Evolutionary conservation across 1,140 invertebrate genomes (phyloP), one percentile per base, ranked within the genome.

Genomic region (Hycleus phaleratus): DNA sequence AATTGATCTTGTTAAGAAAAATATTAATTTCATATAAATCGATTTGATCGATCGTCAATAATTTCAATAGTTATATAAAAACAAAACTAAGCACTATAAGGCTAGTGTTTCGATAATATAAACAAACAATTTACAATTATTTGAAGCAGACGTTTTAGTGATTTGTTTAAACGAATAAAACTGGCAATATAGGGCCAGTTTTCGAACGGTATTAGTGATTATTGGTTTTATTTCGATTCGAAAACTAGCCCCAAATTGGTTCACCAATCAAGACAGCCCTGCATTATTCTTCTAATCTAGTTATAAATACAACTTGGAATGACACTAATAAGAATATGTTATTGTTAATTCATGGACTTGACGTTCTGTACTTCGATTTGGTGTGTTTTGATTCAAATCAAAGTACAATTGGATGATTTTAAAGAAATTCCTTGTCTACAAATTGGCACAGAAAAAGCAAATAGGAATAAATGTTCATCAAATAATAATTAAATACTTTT

Each of bases 281-380:
- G 62, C 61, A 59, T 58, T 61, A 62, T 58, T 59, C 48, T 59
- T 58, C 65, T 65, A 68, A 65, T 67, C 66, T 70, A 70, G 56
- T 61, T 45, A 67, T 62, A 67, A 65, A 63, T 68, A 70, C 58
- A 67, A 68, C 32, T 60, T 69, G 69, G 69, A 71, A 71, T 71
- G 67, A 69, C 69, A 71, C 64, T 68, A 70, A 62, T 64, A 64
- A 67, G 60, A 68, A 53, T 56, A 65, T 32, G 56, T 66, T 66
- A 65, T 64, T 68, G 61, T 61, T 70, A 61, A 50, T 63, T 50
- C 46, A 53, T 58, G 60, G 60, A 61, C 60, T 50, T 54, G 7
- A 32, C 32, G 32, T 32, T 32, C 32, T 32, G 32, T 32, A 32
- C 32, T 32, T 32, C 7, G 32, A 32, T 32, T 32, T 32, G 7